Conservation (phyloP, 2,888 invertebrate genomes). For the Cistogaster globosa region DNA sequence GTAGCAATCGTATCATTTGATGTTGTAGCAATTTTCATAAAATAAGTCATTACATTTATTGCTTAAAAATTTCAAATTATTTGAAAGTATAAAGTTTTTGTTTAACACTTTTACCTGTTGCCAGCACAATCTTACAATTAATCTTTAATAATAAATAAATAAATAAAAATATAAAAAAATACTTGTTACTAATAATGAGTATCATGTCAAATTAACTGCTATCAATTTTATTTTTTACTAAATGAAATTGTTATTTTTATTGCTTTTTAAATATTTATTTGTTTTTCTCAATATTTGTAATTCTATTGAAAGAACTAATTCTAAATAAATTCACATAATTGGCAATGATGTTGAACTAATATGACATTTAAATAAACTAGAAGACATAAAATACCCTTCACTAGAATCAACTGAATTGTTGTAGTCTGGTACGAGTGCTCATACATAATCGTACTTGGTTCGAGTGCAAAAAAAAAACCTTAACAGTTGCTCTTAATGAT, state of each 20-base stretch:
- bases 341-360: constrained; percentile 62
- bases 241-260: neutral
- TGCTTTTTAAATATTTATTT: neutral
- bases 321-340: constrained; percentile 62
- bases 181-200: constrained; percentile 34
- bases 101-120: constrained; percentile 23
- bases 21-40: constrained; percentile 30
- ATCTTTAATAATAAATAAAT: constrained; percentile 5
- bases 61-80: constrained; percentile 34
- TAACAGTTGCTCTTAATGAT: constrained; percentile 67
- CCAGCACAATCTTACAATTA: constrained; percentile 15
- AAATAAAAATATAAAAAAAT: neutral
- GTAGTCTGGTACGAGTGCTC: neutral
- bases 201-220: neutral
- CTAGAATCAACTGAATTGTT: constrained; percentile 7
- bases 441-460: neutral
- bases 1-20: constrained; percentile 9
- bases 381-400: constrained; percentile 54
- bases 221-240: constrained; percentile 26
- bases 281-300: neutral
- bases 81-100: constrained; percentile 46
- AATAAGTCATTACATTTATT: constrained; percentile 60
- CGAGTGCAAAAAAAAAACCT: neutral
- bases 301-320: constrained; percentile 6
- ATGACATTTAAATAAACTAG: constrained; percentile 64